Evolutionary conservation across 2,888 invertebrate species (phyloP), one percentile per base, ranked within the genome.

Genomic region (Nematopogon swammerdamellus): DNA sequence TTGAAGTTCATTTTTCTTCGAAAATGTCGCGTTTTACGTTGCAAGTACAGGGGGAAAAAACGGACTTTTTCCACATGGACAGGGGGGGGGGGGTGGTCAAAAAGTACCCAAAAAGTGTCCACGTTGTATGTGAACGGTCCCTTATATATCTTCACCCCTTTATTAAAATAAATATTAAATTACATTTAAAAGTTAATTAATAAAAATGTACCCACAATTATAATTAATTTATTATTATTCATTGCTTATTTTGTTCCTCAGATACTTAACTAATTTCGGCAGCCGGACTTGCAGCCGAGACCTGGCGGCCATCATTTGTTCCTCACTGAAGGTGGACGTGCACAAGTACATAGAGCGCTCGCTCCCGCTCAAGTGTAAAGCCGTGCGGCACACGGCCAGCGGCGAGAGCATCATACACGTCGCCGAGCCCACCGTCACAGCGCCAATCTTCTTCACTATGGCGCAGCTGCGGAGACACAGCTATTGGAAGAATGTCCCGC

Each of bases 401-500:
- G 20, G 19, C n/a, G 19, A 46, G 14, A 18, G 47, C 5, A 47
- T 43, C 10, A 11, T n/a, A 17, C n/a, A 20, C 11, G 3, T 48
- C 5, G 36, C 19, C 2, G 36, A 18, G 19, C 17, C 45, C 0
- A 20, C 19, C 10, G 36, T 45, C 10, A 16, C 14, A 3, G 17
- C 16, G 14, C 11, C 18, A 2, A 11, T n/a, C 19, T 2, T 17
- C 3, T 20, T 44, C 2, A 56, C 72, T 2, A 47, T 64, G 18
- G 57, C 55, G 2, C 60, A 65, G 52, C 61, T 89, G 17, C 69
- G 65, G 17, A 73, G 75, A 5, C 89, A 90, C 67, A 85, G 85
- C 3, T 85, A 81, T 61, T 86, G 85, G 82, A 76, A 82, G 11
- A 82, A 85, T 57, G 80, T 85, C 17, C 82, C 88, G 0, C 61